A percentile compares a stretch with the other conserved stretches of the same genome.
These are phyloP conservation scores for Lasaia peninsularis DNA, from an alignment of 1,140 invertebrate genomes.

Conservation along the genomic window DNA sequence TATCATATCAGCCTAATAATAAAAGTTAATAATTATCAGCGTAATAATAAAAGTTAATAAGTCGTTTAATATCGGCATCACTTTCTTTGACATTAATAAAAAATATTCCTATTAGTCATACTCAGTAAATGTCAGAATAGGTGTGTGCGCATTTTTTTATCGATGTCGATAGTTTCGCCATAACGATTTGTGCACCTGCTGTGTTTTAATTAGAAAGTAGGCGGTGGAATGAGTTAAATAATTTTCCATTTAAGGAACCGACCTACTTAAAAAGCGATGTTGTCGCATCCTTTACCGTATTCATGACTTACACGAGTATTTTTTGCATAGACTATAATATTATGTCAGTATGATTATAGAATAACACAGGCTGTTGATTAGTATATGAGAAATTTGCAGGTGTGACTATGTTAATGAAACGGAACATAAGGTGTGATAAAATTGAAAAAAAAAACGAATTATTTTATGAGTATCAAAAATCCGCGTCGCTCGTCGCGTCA, in stretches of 20 bases:
- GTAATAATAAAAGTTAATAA: not conserved
- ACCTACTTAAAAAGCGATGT: not conserved
- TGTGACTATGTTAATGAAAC: too few relatives aligned
- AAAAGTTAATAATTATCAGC: not conserved
- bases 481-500: too few relatives aligned
- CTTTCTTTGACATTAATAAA: not conserved
- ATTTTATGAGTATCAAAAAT: too few relatives aligned
- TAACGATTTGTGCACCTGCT: conserved; percentile 2
- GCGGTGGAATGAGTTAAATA: not conserved
- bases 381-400: too few relatives aligned
- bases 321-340: too few relatives aligned
- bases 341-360: too few relatives aligned
- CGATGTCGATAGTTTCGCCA: conserved; percentile 5
- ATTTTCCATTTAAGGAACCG: not conserved
- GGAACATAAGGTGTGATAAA: too few relatives aligned
- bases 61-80: not conserved
- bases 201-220: conserved; percentile 11
- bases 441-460: too few relatives aligned
- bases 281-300: not conserved
- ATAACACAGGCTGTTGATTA: too few relatives aligned
- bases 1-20: too few relatives aligned
- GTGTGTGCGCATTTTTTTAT: not conserved
- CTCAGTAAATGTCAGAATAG: not conserved
- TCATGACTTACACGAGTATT: not conserved
- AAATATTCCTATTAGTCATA: not conserved